phyloP scores from a whole-genome alignment of 2,113 vertebrate genomes.

The Tapirus terrestris region DNA sequence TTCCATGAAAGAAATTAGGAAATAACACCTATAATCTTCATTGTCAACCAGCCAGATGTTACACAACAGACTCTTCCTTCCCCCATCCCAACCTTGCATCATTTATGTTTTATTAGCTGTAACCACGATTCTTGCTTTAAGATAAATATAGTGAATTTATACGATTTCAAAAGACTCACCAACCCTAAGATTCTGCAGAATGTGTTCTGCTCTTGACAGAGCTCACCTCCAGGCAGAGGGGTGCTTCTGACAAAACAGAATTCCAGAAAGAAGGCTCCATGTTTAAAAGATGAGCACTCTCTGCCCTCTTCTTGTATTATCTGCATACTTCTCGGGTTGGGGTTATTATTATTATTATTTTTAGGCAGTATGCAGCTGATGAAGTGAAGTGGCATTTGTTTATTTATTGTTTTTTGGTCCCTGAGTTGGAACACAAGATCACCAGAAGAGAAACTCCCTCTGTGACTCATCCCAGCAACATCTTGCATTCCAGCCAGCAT shows the following conservation, averaged over 20 bases:
- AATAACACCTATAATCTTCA: conserved; percentile 52
- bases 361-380: conserved; percentile 52
- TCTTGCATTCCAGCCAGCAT: conserved; percentile 53
- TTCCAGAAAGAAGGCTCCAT: conserved; percentile 56
- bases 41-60: conserved; percentile 44
- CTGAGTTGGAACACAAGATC: conserved; percentile 54
- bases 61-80: neutral
- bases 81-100: neutral
- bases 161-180: conserved; percentile 40
- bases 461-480: conserved; percentile 64
- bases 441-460: conserved; percentile 58
- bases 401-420: conserved; percentile 60
- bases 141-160: conserved; percentile 42
- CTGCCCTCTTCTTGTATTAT: neutral
- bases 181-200: neutral
- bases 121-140: conserved; percentile 31
- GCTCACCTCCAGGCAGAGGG: conserved; percentile 23
- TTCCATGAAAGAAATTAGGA: neutral
- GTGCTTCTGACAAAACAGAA: conserved; percentile 51
- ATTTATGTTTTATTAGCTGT: conserved; percentile 44
- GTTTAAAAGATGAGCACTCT: conserved; percentile 20
- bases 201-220: conserved; percentile 34
- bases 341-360: conserved; percentile 33
- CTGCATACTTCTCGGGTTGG: neutral
- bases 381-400: conserved; percentile 54